Evolutionary conservation across 2,888 invertebrate species (phyloP).

Genomic region (Amaurobius ferox): DNA sequence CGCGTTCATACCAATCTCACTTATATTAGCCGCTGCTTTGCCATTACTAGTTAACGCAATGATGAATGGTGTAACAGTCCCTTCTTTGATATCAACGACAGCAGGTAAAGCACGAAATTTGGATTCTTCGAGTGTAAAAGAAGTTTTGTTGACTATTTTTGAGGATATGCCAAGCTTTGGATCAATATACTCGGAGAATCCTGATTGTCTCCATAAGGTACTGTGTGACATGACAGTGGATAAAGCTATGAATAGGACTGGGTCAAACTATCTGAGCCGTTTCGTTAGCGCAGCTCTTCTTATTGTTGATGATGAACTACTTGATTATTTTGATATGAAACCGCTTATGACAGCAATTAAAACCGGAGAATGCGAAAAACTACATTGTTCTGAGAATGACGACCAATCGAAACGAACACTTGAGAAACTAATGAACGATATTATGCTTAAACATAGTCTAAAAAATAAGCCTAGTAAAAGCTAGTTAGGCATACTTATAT

Average conservation of each 20-base stretch:
- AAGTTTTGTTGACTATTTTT: constrained; percentile 25
- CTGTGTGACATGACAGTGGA: constrained; percentile 46
- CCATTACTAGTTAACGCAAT: constrained; percentile 53
- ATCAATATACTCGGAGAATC: constrained; percentile 34
- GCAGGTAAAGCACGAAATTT: constrained; percentile 8
- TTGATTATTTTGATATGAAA: constrained; percentile 34
- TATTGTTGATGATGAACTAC: constrained; percentile 36
- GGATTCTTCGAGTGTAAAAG: background rate
- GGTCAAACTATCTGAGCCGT: constrained; percentile 38
- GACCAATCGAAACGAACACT: constrained; percentile 1
- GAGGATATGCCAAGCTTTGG: constrained; percentile 42
- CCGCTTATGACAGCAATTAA: constrained; percentile 11
- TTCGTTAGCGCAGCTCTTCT: constrained; percentile 14
- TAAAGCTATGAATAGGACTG: background rate
- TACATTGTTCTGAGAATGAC: background rate
- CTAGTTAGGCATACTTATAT: background rate
- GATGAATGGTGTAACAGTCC: constrained; percentile 49
- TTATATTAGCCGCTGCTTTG: constrained; percentile 39
- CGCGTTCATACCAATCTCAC: constrained; percentile 52
- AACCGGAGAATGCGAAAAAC: constrained; percentile 16
- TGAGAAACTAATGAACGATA: constrained; percentile 27
- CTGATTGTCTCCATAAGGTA: constrained; percentile 42
- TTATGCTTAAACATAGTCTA: constrained; percentile 31
- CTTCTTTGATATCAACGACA: constrained; percentile 16
- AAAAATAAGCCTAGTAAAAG: constrained; percentile 4